Evolutionary conservation across 2,888 invertebrate genomes (phyloP).

Genomic region (Yponomeuta sedellus): DNA sequence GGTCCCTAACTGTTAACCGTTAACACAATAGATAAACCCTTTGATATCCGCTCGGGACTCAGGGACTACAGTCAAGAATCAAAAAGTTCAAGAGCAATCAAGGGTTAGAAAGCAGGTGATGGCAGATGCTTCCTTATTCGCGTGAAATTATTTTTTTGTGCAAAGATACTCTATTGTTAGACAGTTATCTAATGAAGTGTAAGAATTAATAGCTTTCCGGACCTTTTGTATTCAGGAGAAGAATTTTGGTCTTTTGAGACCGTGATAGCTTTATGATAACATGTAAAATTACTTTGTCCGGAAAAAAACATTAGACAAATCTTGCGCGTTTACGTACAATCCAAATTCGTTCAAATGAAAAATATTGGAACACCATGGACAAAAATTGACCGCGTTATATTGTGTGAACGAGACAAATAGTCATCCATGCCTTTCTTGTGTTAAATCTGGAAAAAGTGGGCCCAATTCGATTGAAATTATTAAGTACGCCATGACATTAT

Average conservation of each 20-base stretch:
- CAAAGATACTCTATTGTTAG: constrained; percentile 43
- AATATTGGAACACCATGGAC: too few relatives aligned
- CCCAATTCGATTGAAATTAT: not conserved
- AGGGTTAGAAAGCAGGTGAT: constrained; percentile 63
- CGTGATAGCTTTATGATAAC: too few relatives aligned
- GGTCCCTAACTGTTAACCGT: constrained; percentile 53
- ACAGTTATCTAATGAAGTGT: constrained; percentile 50
- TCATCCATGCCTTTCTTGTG: too few relatives aligned
- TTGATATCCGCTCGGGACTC: constrained; percentile 52
- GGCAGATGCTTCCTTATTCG: constrained; percentile 68
- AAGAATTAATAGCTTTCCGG: constrained; percentile 51
- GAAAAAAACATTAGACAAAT: too few relatives aligned
- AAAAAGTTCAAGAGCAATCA: constrained; percentile 45
- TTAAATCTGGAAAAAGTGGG: not conserved
- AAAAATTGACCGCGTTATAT: too few relatives aligned
- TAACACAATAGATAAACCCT: constrained; percentile 58
- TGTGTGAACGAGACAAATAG: too few relatives aligned
- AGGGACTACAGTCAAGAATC: constrained; percentile 38
- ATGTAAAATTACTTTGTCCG: too few relatives aligned
- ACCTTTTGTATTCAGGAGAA: not conserved
- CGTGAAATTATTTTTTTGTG: constrained; percentile 67
- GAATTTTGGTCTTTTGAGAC: not conserved
- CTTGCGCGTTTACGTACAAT: too few relatives aligned
- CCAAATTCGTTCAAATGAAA: too few relatives aligned
- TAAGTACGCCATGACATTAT: not conserved